phyloP scores from a whole-genome alignment of 1,140 invertebrate species.

The Zaprionus taronus region DNA sequence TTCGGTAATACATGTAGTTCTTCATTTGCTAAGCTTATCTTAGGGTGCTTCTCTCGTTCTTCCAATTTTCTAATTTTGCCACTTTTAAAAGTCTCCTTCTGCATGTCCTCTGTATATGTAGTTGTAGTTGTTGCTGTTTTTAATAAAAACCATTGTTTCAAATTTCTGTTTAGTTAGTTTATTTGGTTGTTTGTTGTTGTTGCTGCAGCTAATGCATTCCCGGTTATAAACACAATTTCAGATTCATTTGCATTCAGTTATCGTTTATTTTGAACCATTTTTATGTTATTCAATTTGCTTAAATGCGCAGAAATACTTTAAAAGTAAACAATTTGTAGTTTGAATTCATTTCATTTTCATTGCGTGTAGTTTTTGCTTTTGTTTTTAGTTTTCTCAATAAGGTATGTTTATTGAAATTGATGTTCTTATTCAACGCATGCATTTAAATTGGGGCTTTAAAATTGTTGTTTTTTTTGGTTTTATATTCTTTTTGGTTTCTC shows the following conservation, averaged over 20 bases:
- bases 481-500: conserved; percentile 18
- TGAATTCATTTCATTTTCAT: conserved; percentile 30
- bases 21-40: conserved; percentile 62
- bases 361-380: conserved; percentile 36
- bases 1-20: conserved; percentile 59
- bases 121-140: conserved; percentile 30
- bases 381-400: conserved; percentile 56
- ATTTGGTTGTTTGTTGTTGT: conserved; percentile 6
- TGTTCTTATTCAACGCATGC: conserved; percentile 58
- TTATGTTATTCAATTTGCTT: conserved; percentile 62
- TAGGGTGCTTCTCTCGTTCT: conserved; percentile 56
- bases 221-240: conserved; percentile 35
- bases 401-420: conserved; percentile 57
- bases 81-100: conserved; percentile 26
- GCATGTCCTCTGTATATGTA: conserved; percentile 19
- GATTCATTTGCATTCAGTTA: conserved; percentile 40
- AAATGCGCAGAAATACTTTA: conserved; percentile 83
- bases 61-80: conserved; percentile 37
- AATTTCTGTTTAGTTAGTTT: conserved; percentile 29
- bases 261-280: conserved; percentile 52
- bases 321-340: conserved; percentile 72
- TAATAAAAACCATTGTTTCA: conserved; percentile 50
- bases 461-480: conserved; percentile 41
- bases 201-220: conserved; percentile 22
- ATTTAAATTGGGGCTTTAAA: conserved; percentile 55